phyloP scores from a whole-genome alignment of 2,888 invertebrate genomes.

The Leptinotarsa juncta region DNA sequence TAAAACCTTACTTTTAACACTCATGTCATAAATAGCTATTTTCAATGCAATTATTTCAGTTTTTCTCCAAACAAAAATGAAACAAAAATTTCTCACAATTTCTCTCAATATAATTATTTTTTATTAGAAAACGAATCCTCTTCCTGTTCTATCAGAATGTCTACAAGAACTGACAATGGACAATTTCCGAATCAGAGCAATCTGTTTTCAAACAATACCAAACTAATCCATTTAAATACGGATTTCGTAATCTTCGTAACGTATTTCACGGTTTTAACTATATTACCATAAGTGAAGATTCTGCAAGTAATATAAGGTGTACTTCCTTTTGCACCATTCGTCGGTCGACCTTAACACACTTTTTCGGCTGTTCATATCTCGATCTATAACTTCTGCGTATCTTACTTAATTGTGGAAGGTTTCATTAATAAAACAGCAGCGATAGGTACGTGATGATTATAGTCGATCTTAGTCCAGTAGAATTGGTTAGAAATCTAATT shows the following conservation, averaged over 20 bases:
- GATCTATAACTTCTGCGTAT: constrained; percentile 33
- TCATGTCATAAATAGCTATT: too few relatives aligned
- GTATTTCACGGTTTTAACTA: constrained; percentile 36
- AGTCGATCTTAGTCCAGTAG: neutral
- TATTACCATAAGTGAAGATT: constrained; percentile 42
- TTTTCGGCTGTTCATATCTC: constrained; percentile 35
- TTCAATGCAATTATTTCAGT: too few relatives aligned
- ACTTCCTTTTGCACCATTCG: constrained; percentile 44
- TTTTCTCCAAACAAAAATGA: too few relatives aligned
- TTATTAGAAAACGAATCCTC: neutral
- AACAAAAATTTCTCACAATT: neutral
- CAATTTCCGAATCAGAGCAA: constrained; percentile 4
- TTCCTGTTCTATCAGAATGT: neutral
- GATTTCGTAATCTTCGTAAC: constrained; percentile 29
- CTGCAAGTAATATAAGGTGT: constrained; percentile 37
- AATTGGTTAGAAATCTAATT: neutral
- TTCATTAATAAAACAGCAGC: constrained; percentile 21
- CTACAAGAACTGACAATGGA: neutral
- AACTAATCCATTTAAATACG: constrained; percentile 29
- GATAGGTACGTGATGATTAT: constrained; percentile 15
- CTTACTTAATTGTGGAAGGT: constrained; percentile 16
- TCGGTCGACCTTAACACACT: constrained; percentile 45
- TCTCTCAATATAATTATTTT: neutral
- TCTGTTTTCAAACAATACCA: constrained; percentile 14
- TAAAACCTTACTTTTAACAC: too few relatives aligned